Percentiles rank a stretch among this genome's conserved stretches.
Conservation (phyloP, 2,888 invertebrate genomes). For the Celastrina argiolus region DNA sequence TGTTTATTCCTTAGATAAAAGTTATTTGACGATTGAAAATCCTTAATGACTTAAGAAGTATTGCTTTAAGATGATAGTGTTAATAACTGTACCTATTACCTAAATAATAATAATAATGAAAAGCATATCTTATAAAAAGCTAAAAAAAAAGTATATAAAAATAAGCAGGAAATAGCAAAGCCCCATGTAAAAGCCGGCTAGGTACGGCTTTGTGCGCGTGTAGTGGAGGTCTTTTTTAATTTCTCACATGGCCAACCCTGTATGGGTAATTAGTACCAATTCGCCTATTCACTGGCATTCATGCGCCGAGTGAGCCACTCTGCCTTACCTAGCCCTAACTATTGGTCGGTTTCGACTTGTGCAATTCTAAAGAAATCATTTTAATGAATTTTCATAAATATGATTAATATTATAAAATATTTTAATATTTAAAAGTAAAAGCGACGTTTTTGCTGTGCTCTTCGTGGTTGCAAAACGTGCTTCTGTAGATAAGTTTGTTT, state of each 20-base stretch:
- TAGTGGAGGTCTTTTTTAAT: constrained; percentile 60
- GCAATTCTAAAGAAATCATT: constrained; percentile 6
- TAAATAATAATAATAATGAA: neutral
- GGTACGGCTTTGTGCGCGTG: constrained; percentile 28
- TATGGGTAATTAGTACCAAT: constrained; percentile 76
- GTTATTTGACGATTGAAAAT: too few species aligned
- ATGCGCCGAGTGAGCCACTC: constrained; percentile 55
- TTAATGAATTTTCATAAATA: neutral
- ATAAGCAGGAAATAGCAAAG: neutral
- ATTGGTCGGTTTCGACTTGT: constrained; percentile 27
- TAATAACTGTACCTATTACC: neutral
- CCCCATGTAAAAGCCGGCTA: constrained; percentile 15
- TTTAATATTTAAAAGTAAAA: neutral
- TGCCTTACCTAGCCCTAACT: constrained; percentile 31
- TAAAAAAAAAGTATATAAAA: constrained; percentile 9
- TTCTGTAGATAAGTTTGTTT: too few species aligned
- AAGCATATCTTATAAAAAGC: neutral
- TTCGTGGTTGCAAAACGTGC: too few species aligned
- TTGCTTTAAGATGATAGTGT: too few species aligned
- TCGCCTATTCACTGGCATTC: constrained; percentile 62
- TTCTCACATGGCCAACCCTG: constrained; percentile 63
- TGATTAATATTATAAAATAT: neutral
- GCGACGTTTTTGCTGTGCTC: neutral
- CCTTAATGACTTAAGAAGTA: too few species aligned
- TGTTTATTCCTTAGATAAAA: too few species aligned